A percentile compares a stretch with the other conserved stretches of the same genome.
phyloP scores from a whole-genome alignment of 2,797 vertebrate species.

The Tauraco hartlaubi region DNA sequence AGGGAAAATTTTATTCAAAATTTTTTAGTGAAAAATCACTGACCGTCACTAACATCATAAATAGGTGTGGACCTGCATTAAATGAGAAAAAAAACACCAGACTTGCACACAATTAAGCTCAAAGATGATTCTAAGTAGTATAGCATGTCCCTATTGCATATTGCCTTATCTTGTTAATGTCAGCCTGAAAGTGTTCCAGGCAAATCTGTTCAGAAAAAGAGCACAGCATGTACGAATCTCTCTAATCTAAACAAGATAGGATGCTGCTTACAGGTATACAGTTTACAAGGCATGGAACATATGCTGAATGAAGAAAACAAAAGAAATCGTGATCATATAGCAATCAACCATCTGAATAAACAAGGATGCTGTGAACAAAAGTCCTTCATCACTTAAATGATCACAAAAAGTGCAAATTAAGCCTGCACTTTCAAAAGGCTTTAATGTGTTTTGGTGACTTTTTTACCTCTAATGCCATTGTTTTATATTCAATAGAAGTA shows the following conservation, averaged over 20 bases:
- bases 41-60: neutral
- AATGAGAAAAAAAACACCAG: neutral
- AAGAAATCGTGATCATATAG: slow-evolving; percentile 15
- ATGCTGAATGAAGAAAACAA: slow-evolving; percentile 30
- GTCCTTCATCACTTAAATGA: neutral
- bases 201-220: slow-evolving; percentile 59
- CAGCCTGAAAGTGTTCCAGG: slow-evolving; percentile 34
- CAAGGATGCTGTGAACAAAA: neutral
- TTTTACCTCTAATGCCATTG: neutral
- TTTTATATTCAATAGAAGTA: neutral
- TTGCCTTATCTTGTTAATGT: slow-evolving; percentile 13
- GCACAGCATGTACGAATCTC: neutral
- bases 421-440: neutral
- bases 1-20: neutral
- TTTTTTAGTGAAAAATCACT: neutral
- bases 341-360: neutral
- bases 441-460: neutral
- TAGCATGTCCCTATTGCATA: neutral
- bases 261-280: slow-evolving; percentile 25
- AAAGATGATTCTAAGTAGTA: neutral
- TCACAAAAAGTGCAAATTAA: neutral
- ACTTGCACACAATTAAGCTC: neutral
- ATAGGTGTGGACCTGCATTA: neutral
- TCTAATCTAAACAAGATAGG: slow-evolving; percentile 15
- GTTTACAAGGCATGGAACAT: slow-evolving; percentile 31